Evolutionary conservation across 2,888 invertebrate genomes (phyloP), one percentile per base, ranked within the genome.

Genomic region (Apamea sordens): DNA sequence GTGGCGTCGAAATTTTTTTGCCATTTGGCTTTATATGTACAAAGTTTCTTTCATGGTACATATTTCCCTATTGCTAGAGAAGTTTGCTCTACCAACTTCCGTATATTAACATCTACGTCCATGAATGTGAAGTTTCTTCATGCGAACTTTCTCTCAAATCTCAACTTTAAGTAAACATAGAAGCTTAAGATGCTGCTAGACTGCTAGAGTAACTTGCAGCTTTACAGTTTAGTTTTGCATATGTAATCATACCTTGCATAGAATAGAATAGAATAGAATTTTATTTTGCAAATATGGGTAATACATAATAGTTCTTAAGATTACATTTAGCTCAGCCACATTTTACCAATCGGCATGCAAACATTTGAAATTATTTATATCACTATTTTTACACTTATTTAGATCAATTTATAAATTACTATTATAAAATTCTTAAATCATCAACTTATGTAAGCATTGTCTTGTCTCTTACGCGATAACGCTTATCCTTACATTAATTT

Each of bases 141-240:
- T 76, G 71, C 68, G 36, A 84, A 71, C 56, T 84, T 79, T 68
- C 79, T 73, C 65, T 71, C 32, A 79, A 82, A 77, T 73, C 71
- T 82, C 47, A 85, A 82, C 74, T 76, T 59, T 6, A 77, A 71
- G 50, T 67, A 73, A 85, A 76, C 72, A 68, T 24, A 47, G 76
- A 68, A 59, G 69, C 59, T 70, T 59, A 68, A 75, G 47, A 80
- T 28, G 56, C 50, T 64, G 24, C 69, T 77, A 13, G 53, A 67
- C 50, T 64, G 24, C 69, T 77, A 13, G 53, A 67, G 64, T 44
- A 71, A 72, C 71, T 72, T 82, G 56, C 41, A 64, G 73, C n/a
- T 73, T 77, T 32, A 41, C 56, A 59, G 83, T 82, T 82, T 77
- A 82, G 83, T 77, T 83, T 82, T 82, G 82, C 72, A 82, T 69